Evolutionary conservation across 2,797 vertebrate genomes (phyloP).

Genomic region (Anguilla obscura): DNA sequence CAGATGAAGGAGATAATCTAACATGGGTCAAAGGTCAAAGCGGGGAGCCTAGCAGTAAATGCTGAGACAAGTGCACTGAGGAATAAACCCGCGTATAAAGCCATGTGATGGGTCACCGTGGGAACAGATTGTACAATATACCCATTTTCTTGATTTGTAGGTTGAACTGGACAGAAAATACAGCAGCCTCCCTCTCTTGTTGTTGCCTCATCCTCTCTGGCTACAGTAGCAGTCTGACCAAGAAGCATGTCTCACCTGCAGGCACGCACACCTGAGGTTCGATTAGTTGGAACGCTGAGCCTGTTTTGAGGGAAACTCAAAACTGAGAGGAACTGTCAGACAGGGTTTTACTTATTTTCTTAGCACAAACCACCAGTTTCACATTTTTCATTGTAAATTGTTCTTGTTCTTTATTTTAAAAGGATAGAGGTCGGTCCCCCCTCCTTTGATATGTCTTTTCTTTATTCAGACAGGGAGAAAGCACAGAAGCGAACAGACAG

Average conservation of each 20-base stretch:
- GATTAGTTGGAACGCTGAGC: neutral
- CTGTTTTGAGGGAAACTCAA: neutral
- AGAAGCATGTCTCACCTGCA: neutral
- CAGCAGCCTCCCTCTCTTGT: too few relatives aligned
- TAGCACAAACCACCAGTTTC: neutral
- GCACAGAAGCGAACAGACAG: neutral
- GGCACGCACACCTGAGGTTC: neutral
- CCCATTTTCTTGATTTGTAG: constrained; percentile 34
- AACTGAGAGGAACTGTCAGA: neutral
- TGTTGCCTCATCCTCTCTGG: too few relatives aligned
- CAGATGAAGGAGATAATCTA: constrained; percentile 54
- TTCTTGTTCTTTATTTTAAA: neutral
- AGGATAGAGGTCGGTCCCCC: neutral
- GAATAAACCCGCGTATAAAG: constrained; percentile 38
- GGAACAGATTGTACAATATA: constrained; percentile 45
- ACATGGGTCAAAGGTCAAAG: constrained; percentile 56
- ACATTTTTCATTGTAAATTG: neutral
- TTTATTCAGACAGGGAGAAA: neutral
- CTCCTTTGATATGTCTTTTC: neutral
- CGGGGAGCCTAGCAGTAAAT: constrained; percentile 57
- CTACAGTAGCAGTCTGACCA: too few relatives aligned
- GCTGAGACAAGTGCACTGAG: constrained; percentile 50
- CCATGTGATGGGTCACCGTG: constrained; percentile 46
- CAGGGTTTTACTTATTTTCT: neutral
- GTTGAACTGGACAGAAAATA: too few relatives aligned